phyloP scores from a whole-genome alignment of 2,113 vertebrate genomes.

The Acrocephalus arundinaceus region DNA sequence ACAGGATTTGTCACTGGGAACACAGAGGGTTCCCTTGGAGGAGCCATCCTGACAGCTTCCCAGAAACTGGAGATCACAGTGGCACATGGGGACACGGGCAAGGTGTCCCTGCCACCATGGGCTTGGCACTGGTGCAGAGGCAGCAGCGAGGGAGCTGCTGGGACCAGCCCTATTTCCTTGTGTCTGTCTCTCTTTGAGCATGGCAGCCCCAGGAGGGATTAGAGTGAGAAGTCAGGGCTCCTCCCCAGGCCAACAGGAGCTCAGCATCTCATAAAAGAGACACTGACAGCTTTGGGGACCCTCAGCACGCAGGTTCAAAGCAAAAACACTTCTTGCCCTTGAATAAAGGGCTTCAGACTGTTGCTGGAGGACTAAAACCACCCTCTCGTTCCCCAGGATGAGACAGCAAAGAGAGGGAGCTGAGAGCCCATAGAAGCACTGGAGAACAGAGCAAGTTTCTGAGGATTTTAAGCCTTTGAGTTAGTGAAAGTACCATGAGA shows the following conservation, averaged over 20 bases:
- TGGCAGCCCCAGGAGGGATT: neutral
- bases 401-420: neutral
- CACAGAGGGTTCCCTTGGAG: neutral
- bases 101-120: neutral
- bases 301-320: fast-evolving
- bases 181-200: neutral
- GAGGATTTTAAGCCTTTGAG: neutral
- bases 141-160: neutral
- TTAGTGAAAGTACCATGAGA: neutral
- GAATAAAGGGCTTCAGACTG: neutral
- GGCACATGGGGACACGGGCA: fast-evolving
- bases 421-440: neutral
- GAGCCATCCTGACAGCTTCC: neutral
- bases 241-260: neutral
- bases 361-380: neutral
- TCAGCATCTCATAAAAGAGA: neutral
- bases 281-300: neutral
- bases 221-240: neutral
- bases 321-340: neutral
- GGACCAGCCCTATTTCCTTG: neutral
- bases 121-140: neutral
- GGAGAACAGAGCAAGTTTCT: neutral
- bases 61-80: neutral
- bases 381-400: neutral
- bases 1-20: neutral